These are phyloP conservation scores for Drosophila melanosoma DNA, from an alignment of 2,888 invertebrate genomes.

Conservation along the genomic window DNA sequence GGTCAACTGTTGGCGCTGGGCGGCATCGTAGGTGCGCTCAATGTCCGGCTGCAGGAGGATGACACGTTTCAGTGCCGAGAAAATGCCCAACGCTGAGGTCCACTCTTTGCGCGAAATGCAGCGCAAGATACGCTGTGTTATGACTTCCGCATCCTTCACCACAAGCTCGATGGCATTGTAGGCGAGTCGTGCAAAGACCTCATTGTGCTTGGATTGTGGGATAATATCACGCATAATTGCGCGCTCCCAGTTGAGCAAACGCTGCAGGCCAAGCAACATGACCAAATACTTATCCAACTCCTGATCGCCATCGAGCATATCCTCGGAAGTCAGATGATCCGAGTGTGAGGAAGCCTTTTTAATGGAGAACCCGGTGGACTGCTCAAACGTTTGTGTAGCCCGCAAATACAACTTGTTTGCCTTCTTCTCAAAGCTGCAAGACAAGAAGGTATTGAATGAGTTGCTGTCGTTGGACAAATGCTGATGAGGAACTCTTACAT, in stretches of 20 bases:
- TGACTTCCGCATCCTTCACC: slow-evolving; percentile 94
- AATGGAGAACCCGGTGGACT: slow-evolving; percentile 92
- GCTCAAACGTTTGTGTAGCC: slow-evolving; percentile 93
- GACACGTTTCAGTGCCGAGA: slow-evolving; percentile 93
- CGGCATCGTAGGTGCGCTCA: slow-evolving; percentile 90
- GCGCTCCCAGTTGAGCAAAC: slow-evolving; percentile 95
- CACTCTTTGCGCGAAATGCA: slow-evolving; percentile 92
- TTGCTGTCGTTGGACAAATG: too few relatives aligned
- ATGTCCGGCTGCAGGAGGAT: slow-evolving; percentile 91
- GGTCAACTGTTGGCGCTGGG: slow-evolving; percentile 89
- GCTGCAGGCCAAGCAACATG: slow-evolving; percentile 92
- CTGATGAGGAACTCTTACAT: slow-evolving; percentile 86
- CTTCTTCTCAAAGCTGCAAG: slow-evolving; percentile 89
- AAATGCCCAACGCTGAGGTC: slow-evolving; percentile 91
- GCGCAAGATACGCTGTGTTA: slow-evolving; percentile 90
- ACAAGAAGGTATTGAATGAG: background rate
- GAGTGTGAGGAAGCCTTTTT: slow-evolving; percentile 85
- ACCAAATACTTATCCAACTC: slow-evolving; percentile 94
- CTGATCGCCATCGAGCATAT: slow-evolving; percentile 88
- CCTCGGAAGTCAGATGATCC: slow-evolving; percentile 84
- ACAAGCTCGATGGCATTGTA: slow-evolving; percentile 93
- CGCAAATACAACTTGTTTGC: slow-evolving; percentile 93
- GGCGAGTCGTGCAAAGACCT: slow-evolving; percentile 93
- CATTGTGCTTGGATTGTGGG: slow-evolving; percentile 91
- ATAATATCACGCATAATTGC: slow-evolving; percentile 93